These are phyloP conservation scores for Harpegnathos saltator DNA, from an alignment of 1,140 invertebrate genomes.

Conservation along the genomic window DNA sequence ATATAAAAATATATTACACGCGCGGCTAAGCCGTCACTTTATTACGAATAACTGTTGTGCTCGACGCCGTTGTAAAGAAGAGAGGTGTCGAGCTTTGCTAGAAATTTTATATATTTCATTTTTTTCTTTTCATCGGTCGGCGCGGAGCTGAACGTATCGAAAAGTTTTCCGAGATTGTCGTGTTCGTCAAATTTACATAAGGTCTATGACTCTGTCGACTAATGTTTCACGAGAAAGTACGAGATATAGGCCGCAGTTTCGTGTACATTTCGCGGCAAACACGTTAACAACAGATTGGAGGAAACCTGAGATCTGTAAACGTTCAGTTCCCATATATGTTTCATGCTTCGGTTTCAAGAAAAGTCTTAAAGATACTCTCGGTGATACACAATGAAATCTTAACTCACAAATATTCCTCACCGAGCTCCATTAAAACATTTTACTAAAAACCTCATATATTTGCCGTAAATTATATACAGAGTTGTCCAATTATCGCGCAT, in stretches of 20 bases:
- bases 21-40: conserved; percentile 4
- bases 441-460: not conserved
- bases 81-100: not conserved
- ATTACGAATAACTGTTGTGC: conserved; percentile 18
- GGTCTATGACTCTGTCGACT: conserved; percentile 8
- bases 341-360: conserved; percentile 6
- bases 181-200: conserved; percentile 3
- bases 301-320: conserved; percentile 22
- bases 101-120: not conserved
- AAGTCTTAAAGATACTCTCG: conserved; percentile 37
- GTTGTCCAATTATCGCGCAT: not conserved
- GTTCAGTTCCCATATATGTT: conserved; percentile 44
- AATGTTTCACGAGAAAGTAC: conserved; percentile 13
- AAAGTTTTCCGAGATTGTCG: not conserved
- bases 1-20: conserved; percentile 59
- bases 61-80: not conserved
- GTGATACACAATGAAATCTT: not conserved
- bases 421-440: conserved; percentile 6
- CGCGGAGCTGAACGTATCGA: not conserved
- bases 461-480: not conserved
- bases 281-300: conserved; percentile 30
- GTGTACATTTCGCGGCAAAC: conserved; percentile 11
- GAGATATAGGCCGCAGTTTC: conserved; percentile 42
- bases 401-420: not conserved
- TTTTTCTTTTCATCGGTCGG: not conserved